phyloP scores from a whole-genome alignment of 2,888 invertebrate genomes.

The Eupithecia pulchellata region DNA sequence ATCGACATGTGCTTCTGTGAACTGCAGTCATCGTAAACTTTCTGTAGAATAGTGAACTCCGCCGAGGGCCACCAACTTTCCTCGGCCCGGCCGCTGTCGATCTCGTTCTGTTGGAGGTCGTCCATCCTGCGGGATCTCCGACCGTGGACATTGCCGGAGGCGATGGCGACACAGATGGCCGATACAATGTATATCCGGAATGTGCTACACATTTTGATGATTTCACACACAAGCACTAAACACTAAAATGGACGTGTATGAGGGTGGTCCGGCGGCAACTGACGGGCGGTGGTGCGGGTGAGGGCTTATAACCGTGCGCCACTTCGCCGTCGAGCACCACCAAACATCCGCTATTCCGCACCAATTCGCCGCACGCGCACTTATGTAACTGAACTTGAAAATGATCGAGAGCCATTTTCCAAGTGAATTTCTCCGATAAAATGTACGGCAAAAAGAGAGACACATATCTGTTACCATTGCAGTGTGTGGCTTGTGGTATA shows the following conservation, averaged over 20 bases:
- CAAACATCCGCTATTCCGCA: constrained; percentile 86
- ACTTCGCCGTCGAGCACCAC: constrained; percentile 80
- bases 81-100: constrained; percentile 81
- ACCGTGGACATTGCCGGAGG: constrained; percentile 75
- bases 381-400: constrained; percentile 86
- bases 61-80: constrained; percentile 85
- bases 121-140: constrained; percentile 79
- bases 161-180: constrained; percentile 74
- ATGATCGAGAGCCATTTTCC: constrained; percentile 84
- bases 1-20: constrained; percentile 85
- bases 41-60: constrained; percentile 85
- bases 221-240: constrained; percentile 76
- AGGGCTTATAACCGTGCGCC: constrained; percentile 83
- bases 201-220: constrained; percentile 73
- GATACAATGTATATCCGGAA: constrained; percentile 80
- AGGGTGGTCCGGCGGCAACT: constrained; percentile 80
- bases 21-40: constrained; percentile 87
- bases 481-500: constrained; percentile 49
- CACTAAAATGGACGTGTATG: constrained; percentile 73
- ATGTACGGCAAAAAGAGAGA: constrained; percentile 81
- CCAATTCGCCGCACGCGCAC: constrained; percentile 84
- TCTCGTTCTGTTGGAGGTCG: constrained; percentile 76
- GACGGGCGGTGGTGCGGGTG: constrained; percentile 72
- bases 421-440: constrained; percentile 85
- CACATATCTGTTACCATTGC: constrained; percentile 72